Evolutionary conservation across 2,888 invertebrate species (phyloP).

Genomic region (Iselma pallidipennis): DNA sequence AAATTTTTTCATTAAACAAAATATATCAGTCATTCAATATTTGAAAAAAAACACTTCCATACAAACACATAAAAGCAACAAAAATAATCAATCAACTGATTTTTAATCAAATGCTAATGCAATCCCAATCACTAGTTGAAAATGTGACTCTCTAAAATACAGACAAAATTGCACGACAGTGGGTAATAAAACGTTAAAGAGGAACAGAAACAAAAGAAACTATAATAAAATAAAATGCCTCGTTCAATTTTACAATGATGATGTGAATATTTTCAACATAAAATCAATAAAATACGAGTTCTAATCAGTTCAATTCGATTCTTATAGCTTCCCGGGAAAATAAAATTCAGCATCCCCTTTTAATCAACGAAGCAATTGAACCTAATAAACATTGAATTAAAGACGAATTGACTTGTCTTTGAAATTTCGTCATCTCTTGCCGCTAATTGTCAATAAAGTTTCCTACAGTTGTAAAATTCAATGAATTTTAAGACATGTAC

Average conservation of each 20-base stretch:
- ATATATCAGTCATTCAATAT: constrained; percentile 13
- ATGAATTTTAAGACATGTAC: not conserved
- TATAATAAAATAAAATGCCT: not conserved
- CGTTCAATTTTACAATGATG: constrained; percentile 3
- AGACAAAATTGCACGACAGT: constrained; percentile 4
- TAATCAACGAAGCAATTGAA: constrained; percentile 48
- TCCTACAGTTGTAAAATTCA: constrained; percentile 30
- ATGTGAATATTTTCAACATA: constrained; percentile 19
- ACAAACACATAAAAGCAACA: constrained; percentile 10
- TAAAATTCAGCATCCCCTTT: constrained; percentile 44
- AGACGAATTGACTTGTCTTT: constrained; percentile 42
- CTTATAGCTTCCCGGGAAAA: constrained; percentile 32
- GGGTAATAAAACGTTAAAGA: constrained; percentile 3
- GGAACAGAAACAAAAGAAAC: not conserved
- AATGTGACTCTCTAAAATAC: not conserved
- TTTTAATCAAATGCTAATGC: constrained; percentile 24
- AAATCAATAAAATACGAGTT: constrained; percentile 17
- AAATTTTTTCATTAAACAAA: constrained; percentile 13
- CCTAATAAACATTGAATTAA: constrained; percentile 48
- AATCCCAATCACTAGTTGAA: constrained; percentile 13
- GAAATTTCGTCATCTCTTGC: constrained; percentile 42
- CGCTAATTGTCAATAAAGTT: constrained; percentile 41
- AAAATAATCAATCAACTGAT: constrained; percentile 10
- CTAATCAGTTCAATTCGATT: constrained; percentile 26
- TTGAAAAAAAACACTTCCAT: constrained; percentile 9